Evolutionary conservation across 1,140 invertebrate genomes (phyloP).

Genomic region (Sycobia sp.): DNA sequence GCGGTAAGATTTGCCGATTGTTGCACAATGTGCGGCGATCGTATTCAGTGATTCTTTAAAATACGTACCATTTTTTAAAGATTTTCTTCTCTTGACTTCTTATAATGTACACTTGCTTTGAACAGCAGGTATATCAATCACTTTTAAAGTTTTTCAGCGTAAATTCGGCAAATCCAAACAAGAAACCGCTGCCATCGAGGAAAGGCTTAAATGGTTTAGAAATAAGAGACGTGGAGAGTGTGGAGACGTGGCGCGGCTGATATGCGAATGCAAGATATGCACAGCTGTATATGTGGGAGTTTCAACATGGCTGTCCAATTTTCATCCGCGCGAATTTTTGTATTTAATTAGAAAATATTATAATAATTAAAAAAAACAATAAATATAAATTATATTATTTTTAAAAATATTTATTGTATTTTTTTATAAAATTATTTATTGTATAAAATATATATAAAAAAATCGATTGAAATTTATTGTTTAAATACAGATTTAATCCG

Average conservation of each 20-base stretch:
- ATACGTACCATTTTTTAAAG: constrained; percentile 21
- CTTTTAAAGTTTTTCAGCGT: too few relatives aligned
- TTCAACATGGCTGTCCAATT: constrained; percentile 11
- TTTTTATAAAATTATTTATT: too few relatives aligned
- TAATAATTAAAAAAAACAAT: too few relatives aligned
- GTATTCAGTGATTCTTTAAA: neutral
- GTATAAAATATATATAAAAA: too few relatives aligned
- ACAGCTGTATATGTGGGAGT: neutral
- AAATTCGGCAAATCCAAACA: constrained; percentile 8
- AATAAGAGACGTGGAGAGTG: constrained; percentile 13
- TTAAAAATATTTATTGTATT: too few relatives aligned
- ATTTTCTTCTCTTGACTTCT: too few relatives aligned
- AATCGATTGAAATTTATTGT: too few relatives aligned
- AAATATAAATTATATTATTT: neutral
- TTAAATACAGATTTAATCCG: too few relatives aligned
- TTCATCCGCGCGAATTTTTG: neutral
- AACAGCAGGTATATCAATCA: neutral
- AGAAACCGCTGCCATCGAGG: constrained; percentile 27
- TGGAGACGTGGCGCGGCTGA: constrained; percentile 13
- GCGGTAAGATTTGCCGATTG: neutral
- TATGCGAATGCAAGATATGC: neutral
- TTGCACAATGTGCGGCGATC: neutral
- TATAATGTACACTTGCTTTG: neutral
- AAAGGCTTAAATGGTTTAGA: constrained; percentile 2
- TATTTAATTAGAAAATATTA: neutral